Percentiles rank a stretch among this genome's conserved stretches.
phyloP scores from a whole-genome alignment of 2,888 invertebrate genomes.

The Zootermopsis nevadensis region DNA sequence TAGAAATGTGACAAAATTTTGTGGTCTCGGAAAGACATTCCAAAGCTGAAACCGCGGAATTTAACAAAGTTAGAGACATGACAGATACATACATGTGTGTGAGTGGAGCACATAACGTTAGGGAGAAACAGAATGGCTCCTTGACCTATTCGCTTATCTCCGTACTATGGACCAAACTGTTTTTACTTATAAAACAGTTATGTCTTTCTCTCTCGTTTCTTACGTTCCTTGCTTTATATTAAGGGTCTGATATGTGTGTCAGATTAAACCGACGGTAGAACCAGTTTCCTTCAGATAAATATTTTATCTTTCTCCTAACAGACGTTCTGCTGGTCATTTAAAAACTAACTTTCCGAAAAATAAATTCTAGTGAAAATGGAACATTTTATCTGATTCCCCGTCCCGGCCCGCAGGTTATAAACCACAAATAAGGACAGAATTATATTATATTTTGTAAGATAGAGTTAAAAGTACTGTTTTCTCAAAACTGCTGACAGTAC shows the following conservation, averaged over 20 bases:
- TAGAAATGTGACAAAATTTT: not conserved
- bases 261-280: not conserved
- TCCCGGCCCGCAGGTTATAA: too few species aligned
- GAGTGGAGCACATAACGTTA: not conserved
- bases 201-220: not conserved
- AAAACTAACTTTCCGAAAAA: too few species aligned
- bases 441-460: too few species aligned
- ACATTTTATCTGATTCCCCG: too few species aligned
- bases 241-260: not conserved
- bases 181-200: not conserved
- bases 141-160: conserved; percentile 6
- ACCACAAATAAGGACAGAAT: too few species aligned
- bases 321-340: too few species aligned
- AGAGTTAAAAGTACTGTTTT: too few species aligned
- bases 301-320: too few species aligned
- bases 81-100: not conserved
- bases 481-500: too few species aligned
- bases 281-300: not conserved
- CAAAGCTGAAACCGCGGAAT: not conserved
- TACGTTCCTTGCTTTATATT: not conserved
- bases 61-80: not conserved
- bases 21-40: not conserved
- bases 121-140: not conserved
- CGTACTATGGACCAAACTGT: not conserved
- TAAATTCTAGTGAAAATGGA: too few species aligned